A percentile compares a stretch with the other conserved stretches of the same genome.
Conservation (phyloP, 2,113 vertebrate genomes). For the Gobius niger region DNA sequence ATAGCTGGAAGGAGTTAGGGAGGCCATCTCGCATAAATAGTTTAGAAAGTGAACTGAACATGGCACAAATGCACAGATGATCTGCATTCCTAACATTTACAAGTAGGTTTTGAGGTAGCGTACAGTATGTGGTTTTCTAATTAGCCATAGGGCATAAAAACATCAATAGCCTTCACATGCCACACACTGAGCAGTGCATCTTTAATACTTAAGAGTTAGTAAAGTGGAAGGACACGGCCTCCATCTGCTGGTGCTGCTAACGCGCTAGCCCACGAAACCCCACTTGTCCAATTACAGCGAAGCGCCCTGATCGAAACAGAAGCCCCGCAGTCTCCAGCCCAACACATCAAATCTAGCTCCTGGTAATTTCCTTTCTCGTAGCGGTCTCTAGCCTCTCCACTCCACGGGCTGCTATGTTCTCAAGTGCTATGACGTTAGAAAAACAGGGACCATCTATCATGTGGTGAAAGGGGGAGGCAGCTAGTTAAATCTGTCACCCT, state of each 20-base stretch:
- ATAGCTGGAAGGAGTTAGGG: too few species aligned
- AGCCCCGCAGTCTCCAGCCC: slow-evolving; percentile 11
- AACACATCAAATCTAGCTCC: slow-evolving; percentile 23
- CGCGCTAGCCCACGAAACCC: slow-evolving; percentile 16
- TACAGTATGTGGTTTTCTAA: neutral
- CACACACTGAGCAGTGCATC: neutral
- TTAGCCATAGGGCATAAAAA: neutral
- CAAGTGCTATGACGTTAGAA: slow-evolving; percentile 3
- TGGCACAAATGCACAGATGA: too few species aligned
- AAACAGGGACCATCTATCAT: slow-evolving; percentile 26
- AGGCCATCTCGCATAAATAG: too few species aligned
- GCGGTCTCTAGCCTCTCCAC: neutral
- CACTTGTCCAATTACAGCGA: slow-evolving; percentile 44
- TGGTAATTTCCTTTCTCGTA: slow-evolving; percentile 8
- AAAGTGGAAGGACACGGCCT: slow-evolving; percentile 15
- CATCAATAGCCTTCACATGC: neutral
- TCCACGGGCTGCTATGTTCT: neutral
- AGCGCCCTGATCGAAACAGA: slow-evolving; percentile 13
- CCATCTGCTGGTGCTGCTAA: slow-evolving; percentile 23
- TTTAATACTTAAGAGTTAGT: neutral
- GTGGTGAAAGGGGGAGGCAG: neutral
- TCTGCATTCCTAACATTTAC: neutral
- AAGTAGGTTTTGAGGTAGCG: neutral
- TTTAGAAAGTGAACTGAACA: too few species aligned
- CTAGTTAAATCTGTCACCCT: slow-evolving; percentile 14